These are phyloP conservation scores for Strigops habroptila DNA, from an alignment of 2,113 vertebrate genomes.

Conservation along the genomic window DNA sequence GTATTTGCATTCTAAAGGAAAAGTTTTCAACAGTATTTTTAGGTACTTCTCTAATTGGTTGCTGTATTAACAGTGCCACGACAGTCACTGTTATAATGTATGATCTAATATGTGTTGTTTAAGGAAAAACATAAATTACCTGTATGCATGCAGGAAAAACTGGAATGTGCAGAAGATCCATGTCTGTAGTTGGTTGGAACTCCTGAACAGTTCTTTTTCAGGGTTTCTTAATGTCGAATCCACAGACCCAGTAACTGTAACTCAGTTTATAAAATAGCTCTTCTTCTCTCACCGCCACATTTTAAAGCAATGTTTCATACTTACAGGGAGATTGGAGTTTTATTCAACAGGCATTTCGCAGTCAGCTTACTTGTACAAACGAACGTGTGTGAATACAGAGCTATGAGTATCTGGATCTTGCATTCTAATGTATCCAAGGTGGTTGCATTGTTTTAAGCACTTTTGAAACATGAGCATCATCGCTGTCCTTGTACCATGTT, in stretches of 20 bases:
- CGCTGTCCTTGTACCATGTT: not conserved
- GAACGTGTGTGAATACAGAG: not conserved
- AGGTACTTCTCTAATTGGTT: not conserved
- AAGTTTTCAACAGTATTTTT: not conserved
- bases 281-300: not conserved
- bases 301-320: not conserved
- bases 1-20: not conserved
- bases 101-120: not conserved
- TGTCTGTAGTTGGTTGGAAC: not conserved
- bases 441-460: not conserved
- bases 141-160: not conserved
- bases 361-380: not conserved
- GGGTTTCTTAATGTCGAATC: not conserved
- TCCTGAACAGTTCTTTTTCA: not conserved
- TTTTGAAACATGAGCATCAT: not conserved
- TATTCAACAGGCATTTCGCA: not conserved
- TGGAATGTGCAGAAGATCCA: not conserved
- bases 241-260: not conserved
- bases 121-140: not conserved
- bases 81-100: not conserved
- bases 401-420: not conserved
- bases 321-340: not conserved
- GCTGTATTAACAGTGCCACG: not conserved
- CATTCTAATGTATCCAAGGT: not conserved
- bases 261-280: not conserved